Conservation (phyloP, 2,113 vertebrate genomes). For the Corvus moneduloides region DNA sequence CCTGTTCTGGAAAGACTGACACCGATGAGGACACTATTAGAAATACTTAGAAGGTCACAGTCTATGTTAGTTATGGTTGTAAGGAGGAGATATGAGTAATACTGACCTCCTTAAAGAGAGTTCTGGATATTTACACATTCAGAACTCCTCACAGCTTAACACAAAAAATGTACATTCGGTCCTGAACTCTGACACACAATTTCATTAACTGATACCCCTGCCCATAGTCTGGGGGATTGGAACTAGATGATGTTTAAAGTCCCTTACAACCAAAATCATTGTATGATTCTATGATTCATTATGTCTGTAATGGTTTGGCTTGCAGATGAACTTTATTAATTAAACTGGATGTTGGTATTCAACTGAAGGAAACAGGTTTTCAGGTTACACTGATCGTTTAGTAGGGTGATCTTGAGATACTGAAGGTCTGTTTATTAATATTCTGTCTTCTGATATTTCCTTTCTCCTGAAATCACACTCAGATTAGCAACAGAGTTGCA, state of each 20-base stretch:
- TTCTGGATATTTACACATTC: neutral
- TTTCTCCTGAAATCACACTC: neutral
- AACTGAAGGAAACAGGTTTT: neutral
- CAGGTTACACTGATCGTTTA: neutral
- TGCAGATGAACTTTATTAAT: neutral
- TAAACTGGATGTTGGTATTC: neutral
- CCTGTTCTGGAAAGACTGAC: neutral
- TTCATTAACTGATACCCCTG: neutral
- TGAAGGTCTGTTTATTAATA: neutral
- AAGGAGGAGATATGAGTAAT: neutral
- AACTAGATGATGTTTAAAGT: too few relatives aligned
- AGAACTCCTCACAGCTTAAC: neutral
- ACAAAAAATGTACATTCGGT: accelerated
- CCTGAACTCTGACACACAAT: accelerated
- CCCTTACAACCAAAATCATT: neutral
- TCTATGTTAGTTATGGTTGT: neutral
- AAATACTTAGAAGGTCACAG: neutral
- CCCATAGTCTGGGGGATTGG: accelerated
- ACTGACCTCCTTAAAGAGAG: neutral
- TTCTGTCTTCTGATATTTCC: neutral
- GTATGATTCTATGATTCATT: neutral
- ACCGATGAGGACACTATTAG: neutral
- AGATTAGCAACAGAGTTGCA: neutral
- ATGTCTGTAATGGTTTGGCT: neutral
- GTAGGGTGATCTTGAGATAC: neutral